Conservation (phyloP, 2,797 vertebrate genomes). For the Leuciscus waleckii region DNA sequence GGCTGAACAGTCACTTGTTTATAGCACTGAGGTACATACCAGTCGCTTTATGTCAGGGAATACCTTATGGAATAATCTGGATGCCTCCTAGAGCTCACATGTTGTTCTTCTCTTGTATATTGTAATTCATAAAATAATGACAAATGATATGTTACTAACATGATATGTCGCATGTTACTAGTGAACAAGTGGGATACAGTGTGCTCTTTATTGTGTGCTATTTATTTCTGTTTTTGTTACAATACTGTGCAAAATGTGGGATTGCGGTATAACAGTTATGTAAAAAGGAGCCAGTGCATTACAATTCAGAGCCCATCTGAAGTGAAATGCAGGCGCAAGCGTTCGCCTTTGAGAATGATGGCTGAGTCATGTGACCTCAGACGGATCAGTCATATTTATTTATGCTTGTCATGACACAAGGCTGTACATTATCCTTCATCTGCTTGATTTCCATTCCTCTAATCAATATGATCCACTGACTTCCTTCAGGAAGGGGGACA, state of each 20-base stretch:
- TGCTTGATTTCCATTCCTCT: constrained; percentile 15
- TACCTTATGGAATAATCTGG: neutral
- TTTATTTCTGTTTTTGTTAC: neutral
- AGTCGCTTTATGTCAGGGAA: neutral
- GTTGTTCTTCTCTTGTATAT: neutral
- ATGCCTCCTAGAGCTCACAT: neutral
- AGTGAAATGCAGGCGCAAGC: constrained; percentile 46
- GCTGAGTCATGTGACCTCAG: constrained; percentile 49
- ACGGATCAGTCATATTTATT: constrained; percentile 50
- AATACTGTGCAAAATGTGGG: neutral
- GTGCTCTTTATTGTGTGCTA: neutral
- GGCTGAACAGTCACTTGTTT: constrained; percentile 5
- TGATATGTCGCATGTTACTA: neutral
- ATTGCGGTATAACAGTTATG: neutral
- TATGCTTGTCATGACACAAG: constrained; percentile 44
- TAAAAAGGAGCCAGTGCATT: constrained; percentile 13
- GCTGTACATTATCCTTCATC: constrained; percentile 34
- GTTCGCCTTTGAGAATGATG: constrained; percentile 29
- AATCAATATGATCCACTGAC: constrained; percentile 2
- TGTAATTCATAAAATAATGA: neutral
- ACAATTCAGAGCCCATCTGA: constrained; percentile 24
- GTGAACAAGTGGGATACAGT: neutral
- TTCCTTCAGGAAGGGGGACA: neutral
- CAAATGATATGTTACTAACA: neutral
- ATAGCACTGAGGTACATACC: neutral